Conservation (phyloP, 2,888 invertebrate species). For the Notodonta ziczac region DNA sequence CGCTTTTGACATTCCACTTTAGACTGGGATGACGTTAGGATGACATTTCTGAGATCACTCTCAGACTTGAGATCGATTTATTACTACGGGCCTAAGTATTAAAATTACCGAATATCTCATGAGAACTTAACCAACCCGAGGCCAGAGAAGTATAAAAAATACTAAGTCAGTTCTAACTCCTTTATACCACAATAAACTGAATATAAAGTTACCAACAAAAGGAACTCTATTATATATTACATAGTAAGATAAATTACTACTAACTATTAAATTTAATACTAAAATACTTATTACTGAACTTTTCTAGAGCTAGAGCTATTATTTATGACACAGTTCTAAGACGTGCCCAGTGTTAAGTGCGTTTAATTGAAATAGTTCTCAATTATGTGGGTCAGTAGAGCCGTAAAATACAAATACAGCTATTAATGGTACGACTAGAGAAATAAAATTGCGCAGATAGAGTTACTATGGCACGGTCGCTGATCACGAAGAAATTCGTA, state of each 20-base stretch:
- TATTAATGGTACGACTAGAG: neutral
- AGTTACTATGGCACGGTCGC: neutral
- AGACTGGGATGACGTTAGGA: too few species aligned
- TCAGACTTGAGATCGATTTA: too few species aligned
- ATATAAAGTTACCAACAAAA: neutral
- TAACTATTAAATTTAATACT: neutral
- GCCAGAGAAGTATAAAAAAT: too few species aligned
- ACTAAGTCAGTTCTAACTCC: too few species aligned
- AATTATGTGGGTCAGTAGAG: neutral
- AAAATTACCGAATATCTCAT: too few species aligned
- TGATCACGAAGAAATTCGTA: too few species aligned
- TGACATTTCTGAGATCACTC: too few species aligned
- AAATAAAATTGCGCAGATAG: neutral
- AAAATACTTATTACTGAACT: neutral
- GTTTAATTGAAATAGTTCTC: slow-evolving; percentile 5
- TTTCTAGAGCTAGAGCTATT: neutral
- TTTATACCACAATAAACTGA: neutral
- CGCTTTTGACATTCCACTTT: too few species aligned
- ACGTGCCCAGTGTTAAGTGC: neutral
- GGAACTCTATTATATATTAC: neutral
- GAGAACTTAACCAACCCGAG: too few species aligned
- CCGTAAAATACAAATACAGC: neutral
- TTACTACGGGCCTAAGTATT: too few species aligned
- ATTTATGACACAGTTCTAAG: neutral
- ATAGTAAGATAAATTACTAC: neutral